phyloP scores from a whole-genome alignment of 2,797 vertebrate species.

The Anabas testudineus region DNA sequence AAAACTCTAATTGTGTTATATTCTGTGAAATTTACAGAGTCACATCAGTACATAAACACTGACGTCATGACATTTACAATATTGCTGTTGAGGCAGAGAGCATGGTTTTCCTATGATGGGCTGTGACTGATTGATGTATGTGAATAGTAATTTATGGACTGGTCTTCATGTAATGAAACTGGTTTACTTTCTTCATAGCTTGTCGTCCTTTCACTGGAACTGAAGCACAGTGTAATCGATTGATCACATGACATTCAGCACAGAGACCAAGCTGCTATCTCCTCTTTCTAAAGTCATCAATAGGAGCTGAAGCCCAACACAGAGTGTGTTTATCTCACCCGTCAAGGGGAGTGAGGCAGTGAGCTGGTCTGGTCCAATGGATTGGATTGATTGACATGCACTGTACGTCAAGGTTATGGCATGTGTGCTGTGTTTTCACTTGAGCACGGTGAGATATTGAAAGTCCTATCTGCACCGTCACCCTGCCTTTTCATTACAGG shows the following conservation, averaged over 20 bases:
- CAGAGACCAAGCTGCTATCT: not conserved
- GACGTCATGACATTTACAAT: not conserved
- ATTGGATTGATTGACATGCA: constrained; percentile 45
- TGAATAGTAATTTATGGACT: not conserved
- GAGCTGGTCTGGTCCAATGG: not conserved
- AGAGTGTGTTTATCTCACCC: constrained; percentile 18
- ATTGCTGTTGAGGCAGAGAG: not conserved
- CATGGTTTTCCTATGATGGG: constrained; percentile 27
- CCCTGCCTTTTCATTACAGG: constrained; percentile 60
- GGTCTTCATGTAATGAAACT: not conserved
- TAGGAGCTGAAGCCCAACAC: constrained; percentile 3
- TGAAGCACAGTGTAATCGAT: not conserved
- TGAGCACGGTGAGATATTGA: constrained; percentile 40
- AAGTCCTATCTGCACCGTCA: constrained; percentile 55
- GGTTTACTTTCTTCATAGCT: not conserved
- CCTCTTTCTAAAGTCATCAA: constrained; percentile 22
- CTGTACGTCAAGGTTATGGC: constrained; percentile 46
- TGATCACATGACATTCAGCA: not conserved
- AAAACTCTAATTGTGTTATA: not conserved
- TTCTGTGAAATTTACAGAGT: not conserved
- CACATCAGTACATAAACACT: not conserved
- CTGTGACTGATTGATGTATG: not conserved
- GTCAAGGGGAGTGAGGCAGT: not conserved
- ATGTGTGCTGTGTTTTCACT: constrained; percentile 6
- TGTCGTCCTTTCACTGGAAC: not conserved